These are phyloP conservation scores for Apodemia duryi DNA, from an alignment of 2,888 invertebrate species.

Conservation along the genomic window DNA sequence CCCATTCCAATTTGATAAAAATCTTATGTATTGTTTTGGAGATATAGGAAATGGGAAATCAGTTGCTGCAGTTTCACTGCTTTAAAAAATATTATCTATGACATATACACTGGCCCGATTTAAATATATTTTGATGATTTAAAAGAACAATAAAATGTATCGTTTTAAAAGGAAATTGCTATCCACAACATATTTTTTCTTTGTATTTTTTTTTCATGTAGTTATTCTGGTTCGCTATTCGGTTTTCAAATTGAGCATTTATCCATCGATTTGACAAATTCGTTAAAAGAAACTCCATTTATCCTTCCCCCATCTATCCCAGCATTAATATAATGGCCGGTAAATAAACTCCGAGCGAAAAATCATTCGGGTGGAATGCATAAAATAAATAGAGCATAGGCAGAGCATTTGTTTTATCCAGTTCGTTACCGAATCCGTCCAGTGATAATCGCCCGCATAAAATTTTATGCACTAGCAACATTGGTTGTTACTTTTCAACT, in stretches of 20 bases:
- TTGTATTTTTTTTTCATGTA: background rate
- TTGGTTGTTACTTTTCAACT: constrained; percentile 13
- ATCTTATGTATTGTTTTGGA: too few species aligned
- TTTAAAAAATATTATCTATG: too few species aligned
- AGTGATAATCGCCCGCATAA: constrained; percentile 33
- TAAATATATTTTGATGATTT: too few species aligned
- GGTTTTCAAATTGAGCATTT: constrained; percentile 8
- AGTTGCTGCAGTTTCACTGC: too few species aligned
- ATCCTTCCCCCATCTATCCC: constrained; percentile 32
- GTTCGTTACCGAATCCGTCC: constrained; percentile 35
- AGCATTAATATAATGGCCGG: constrained; percentile 50
- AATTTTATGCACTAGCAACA: constrained; percentile 33
- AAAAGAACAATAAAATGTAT: too few species aligned
- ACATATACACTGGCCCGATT: too few species aligned
- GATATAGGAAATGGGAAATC: too few species aligned
- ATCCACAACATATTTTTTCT: background rate
- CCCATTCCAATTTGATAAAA: too few species aligned
- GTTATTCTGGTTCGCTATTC: background rate
- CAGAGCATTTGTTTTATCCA: constrained; percentile 35
- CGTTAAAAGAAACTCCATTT: constrained; percentile 38
- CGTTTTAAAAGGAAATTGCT: too few species aligned
- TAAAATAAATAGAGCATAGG: constrained; percentile 50
- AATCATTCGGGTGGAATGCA: constrained; percentile 47
- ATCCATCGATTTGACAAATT: constrained; percentile 48
- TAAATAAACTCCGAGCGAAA: constrained; percentile 52